phyloP scores from a whole-genome alignment of 2,888 invertebrate genomes.

The Agelastica alni region DNA sequence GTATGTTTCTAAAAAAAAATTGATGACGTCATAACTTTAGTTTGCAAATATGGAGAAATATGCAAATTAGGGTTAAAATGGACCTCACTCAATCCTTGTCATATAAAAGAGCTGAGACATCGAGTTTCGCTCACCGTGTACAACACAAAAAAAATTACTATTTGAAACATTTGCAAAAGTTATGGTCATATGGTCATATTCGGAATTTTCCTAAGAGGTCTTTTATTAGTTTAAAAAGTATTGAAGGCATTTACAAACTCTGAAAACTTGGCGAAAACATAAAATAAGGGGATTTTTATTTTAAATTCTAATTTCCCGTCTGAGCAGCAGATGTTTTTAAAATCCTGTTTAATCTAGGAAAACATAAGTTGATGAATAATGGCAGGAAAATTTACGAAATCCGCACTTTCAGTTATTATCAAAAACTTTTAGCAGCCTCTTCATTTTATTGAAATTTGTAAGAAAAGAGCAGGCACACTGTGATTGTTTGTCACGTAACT shows the following conservation, averaged over 20 bases:
- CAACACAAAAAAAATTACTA: too few species aligned
- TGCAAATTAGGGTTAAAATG: too few species aligned
- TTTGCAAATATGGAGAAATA: too few species aligned
- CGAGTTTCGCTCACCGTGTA: too few species aligned
- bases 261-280: conserved; percentile 3
- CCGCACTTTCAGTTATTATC: conserved; percentile 1
- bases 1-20: too few species aligned
- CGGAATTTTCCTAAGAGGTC: conserved; percentile 3
- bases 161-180: conserved; percentile 1
- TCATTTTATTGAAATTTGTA: too few species aligned
- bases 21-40: too few species aligned
- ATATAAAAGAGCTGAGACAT: too few species aligned
- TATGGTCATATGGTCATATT: conserved; percentile 9
- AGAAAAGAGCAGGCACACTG: too few species aligned
- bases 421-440: too few species aligned
- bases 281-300: conserved; percentile 11
- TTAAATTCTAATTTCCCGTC: conserved; percentile 10
- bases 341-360: conserved; percentile 7
- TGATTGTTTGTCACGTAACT: too few species aligned
- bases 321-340: conserved; percentile 12
- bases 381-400: conserved; percentile 2
- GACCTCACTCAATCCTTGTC: too few species aligned
- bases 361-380: conserved; percentile 8
- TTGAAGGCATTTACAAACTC: conserved; percentile 5
- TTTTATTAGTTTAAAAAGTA: conserved; percentile 13